phyloP scores from a whole-genome alignment of 2,888 invertebrate genomes.

The Stenichneumon culpator region DNA sequence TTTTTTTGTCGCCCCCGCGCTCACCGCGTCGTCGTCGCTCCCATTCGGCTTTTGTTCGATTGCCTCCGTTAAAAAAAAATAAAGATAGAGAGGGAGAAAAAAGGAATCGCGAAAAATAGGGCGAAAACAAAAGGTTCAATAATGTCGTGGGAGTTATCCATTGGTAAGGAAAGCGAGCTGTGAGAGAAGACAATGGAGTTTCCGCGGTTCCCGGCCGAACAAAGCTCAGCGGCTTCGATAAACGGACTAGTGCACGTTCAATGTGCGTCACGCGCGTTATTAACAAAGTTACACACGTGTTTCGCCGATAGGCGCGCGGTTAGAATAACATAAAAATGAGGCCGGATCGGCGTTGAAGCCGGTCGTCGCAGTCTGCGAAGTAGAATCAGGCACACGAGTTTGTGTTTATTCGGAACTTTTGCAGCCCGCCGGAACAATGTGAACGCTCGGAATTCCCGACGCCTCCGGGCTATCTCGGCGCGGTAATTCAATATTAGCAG shows the following conservation, averaged over 20 bases:
- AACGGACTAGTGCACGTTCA: slow-evolving; percentile 37
- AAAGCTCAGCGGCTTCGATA: slow-evolving; percentile 25
- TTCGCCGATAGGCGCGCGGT: slow-evolving; percentile 7
- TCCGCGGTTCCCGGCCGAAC: neutral
- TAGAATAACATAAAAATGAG: neutral
- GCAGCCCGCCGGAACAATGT: slow-evolving; percentile 8
- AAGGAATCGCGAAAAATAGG: neutral
- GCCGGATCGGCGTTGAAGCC: slow-evolving; percentile 19
- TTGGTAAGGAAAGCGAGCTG: slow-evolving; percentile 7
- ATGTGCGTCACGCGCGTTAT: slow-evolving; percentile 52
- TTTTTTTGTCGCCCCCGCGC: neutral
- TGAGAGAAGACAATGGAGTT: slow-evolving; percentile 9
- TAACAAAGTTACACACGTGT: slow-evolving; percentile 32
- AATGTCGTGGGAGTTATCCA: slow-evolving; percentile 6
- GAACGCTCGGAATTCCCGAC: neutral
- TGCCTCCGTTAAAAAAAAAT: neutral
- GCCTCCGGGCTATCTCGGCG: neutral
- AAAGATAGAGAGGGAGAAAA: neutral
- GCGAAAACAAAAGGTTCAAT: slow-evolving; percentile 11
- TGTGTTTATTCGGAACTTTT: neutral
- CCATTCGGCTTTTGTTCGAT: neutral
- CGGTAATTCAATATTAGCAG: slow-evolving; percentile 59
- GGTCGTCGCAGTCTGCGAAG: slow-evolving; percentile 21
- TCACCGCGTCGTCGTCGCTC: neutral
- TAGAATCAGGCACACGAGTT: neutral